These are phyloP conservation scores for Pituophis catenifer DNA, from an alignment of 2,113 vertebrate species.

Conservation along the genomic window DNA sequence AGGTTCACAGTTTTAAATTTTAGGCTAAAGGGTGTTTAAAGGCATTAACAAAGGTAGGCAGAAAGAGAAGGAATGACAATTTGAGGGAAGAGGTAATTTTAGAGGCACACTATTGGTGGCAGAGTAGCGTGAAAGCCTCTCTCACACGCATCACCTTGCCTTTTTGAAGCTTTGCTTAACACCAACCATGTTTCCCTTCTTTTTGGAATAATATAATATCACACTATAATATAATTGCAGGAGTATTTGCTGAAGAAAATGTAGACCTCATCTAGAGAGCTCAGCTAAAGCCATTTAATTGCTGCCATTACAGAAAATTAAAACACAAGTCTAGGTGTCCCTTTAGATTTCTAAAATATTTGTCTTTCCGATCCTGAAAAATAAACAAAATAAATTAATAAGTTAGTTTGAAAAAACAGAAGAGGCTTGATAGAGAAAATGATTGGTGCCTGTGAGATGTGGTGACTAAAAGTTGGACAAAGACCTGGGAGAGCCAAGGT, in stretches of 20 bases:
- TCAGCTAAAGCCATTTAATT: background rate
- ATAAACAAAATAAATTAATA: background rate
- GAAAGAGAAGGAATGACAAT: background rate
- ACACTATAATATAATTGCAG: background rate
- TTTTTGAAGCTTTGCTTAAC: background rate
- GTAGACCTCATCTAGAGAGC: background rate
- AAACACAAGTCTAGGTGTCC: background rate
- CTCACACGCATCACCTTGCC: background rate
- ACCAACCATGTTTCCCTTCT: background rate
- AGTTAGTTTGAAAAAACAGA: background rate
- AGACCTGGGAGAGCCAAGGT: background rate
- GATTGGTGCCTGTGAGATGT: background rate
- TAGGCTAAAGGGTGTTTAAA: background rate
- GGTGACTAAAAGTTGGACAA: background rate
- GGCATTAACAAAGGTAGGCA: background rate
- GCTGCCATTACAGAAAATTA: background rate
- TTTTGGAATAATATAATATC: background rate
- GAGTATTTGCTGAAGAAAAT: background rate
- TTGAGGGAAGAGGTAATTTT: background rate
- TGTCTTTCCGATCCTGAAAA: background rate
- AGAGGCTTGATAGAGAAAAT: background rate
- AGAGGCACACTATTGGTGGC: background rate
- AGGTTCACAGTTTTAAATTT: background rate
- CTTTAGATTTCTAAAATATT: background rate
- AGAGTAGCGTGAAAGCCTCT: background rate